A percentile compares a stretch with the other conserved stretches of the same genome.
Evolutionary conservation across 2,888 invertebrate species (phyloP).

Genomic region (Gymnocheta viridis): DNA sequence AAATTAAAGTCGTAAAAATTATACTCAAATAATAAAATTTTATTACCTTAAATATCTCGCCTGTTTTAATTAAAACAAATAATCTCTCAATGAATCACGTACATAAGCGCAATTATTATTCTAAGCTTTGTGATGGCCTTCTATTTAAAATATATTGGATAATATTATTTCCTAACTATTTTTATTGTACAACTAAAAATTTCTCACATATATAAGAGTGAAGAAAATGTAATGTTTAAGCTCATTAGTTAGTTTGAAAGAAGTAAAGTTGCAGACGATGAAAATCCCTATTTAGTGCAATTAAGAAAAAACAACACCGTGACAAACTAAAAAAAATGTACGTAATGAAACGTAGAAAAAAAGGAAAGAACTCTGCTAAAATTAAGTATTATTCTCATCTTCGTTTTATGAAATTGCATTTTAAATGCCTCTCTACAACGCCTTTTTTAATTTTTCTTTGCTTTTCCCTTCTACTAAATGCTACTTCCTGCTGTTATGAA

Average conservation of each 20-base stretch:
- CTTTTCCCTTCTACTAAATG: conserved; percentile 58
- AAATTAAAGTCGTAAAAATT: no score
- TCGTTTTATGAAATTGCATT: conserved; percentile 68
- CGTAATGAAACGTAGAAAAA: neutral
- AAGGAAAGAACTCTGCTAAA: conserved; percentile 35
- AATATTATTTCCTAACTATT: neutral
- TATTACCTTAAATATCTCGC: no score
- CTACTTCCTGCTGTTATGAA: conserved; percentile 68
- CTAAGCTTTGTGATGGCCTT: neutral
- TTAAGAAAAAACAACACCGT: conserved; percentile 38
- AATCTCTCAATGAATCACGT: neutral
- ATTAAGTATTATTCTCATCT: conserved; percentile 65
- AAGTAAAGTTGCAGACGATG: neutral
- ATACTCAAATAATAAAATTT: no score
- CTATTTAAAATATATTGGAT: neutral
- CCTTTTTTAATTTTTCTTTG: conserved; percentile 44
- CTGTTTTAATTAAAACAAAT: neutral
- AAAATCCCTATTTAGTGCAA: conserved; percentile 25
- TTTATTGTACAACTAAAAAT: conserved; percentile 9
- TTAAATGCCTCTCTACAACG: conserved; percentile 63
- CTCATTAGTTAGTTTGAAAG: conserved; percentile 30
- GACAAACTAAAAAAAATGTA: conserved; percentile 38
- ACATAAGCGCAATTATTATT: neutral
- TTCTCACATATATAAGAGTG: neutral
- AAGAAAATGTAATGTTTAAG: conserved; percentile 38